These are phyloP conservation scores for Lapara coniferarum DNA, from an alignment of 2,888 invertebrate genomes.

Conservation along the genomic window DNA sequence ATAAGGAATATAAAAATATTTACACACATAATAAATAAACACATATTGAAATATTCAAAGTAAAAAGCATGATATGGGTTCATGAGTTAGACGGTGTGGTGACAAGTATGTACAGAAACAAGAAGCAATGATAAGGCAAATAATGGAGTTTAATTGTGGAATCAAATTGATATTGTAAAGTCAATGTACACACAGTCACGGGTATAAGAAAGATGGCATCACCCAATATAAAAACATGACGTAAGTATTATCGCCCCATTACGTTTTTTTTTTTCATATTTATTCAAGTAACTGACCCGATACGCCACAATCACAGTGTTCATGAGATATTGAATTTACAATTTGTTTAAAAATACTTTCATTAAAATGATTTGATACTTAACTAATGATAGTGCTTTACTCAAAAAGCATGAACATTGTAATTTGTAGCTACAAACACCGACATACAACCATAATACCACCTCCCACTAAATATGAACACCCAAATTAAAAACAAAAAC, in stretches of 20 bases:
- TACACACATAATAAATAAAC: neutral
- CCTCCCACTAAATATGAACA: conserved; percentile 22
- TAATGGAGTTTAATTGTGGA: conserved; percentile 7
- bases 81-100: conserved; percentile 16
- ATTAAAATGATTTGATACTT: neutral
- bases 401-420: conserved; percentile 3
- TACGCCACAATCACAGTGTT: conserved; percentile 15
- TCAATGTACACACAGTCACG: conserved; percentile 20
- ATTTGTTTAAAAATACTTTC: neutral
- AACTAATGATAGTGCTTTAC: no score
- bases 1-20: conserved; percentile 18
- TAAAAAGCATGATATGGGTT: conserved; percentile 17
- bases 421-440: conserved; percentile 20
- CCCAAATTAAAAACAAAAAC: neutral
- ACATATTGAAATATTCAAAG: conserved; percentile 19
- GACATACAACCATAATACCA: conserved; percentile 23
- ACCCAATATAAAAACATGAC: conserved; percentile 26
- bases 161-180: conserved; percentile 22
- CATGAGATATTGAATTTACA: neutral
- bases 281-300: neutral
- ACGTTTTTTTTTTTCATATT: neutral
- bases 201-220: conserved; percentile 25
- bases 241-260: conserved; percentile 7
- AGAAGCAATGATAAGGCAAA: conserved; percentile 11
- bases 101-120: conserved; percentile 12